These are phyloP conservation scores for Panthera leo DNA, from an alignment of 2,113 vertebrate species.

Conservation along the genomic window DNA sequence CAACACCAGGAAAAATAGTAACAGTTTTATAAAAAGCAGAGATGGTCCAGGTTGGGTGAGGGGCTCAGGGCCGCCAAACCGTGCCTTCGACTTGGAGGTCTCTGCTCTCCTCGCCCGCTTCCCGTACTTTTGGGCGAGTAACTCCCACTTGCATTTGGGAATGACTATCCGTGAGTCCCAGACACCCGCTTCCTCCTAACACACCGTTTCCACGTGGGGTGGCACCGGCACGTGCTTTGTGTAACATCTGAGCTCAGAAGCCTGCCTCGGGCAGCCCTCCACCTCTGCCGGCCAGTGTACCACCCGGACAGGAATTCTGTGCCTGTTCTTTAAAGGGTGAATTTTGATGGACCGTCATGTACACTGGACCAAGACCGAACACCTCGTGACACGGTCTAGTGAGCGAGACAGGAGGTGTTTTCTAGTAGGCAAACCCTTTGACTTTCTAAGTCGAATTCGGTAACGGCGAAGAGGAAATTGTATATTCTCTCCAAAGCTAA, in stretches of 20 bases:
- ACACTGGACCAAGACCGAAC: too few relatives aligned
- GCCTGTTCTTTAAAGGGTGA: accelerated
- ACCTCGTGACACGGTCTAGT: too few relatives aligned
- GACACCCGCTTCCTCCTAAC: too few relatives aligned
- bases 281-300: accelerated
- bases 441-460: not conserved
- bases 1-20: not conserved
- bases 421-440: not conserved
- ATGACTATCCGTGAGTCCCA: not conserved
- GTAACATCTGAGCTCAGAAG: not conserved
- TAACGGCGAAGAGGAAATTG: not conserved
- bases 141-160: too few relatives aligned
- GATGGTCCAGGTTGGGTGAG: not conserved
- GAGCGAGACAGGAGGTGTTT: not conserved
- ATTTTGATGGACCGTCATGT: accelerated
- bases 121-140: not conserved
- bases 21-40: not conserved
- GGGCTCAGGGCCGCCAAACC: not conserved
- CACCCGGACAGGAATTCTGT: not conserved
- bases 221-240: accelerated
- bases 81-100: accelerated
- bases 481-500: not conserved
- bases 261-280: not conserved
- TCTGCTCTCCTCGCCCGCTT: accelerated
- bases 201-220: accelerated